Base-by-base conservation (phyloP, 2,113 vertebrate species). In the Lonchura striata region DNA sequence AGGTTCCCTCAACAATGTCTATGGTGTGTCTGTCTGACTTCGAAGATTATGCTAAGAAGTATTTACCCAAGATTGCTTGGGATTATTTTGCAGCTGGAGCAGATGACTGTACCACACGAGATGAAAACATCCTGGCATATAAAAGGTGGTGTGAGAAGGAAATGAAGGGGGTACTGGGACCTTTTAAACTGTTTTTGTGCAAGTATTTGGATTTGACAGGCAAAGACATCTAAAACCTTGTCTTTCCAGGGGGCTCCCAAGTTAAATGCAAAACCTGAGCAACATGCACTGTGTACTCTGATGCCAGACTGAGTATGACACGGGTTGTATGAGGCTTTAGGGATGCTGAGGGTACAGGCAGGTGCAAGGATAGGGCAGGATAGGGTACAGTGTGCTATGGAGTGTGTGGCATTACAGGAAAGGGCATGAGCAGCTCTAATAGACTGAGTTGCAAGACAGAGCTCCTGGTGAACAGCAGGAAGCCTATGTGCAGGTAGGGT, bases 21-120 rank as follows among this genome's bases (percentile, higher is more conserved):
- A 97, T 99, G 98, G 98, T 98, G 28, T 99, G 99, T 94, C 94
- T 99, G 88, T 98, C 98, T n/a, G 99, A 99, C 94, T 99, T 99
- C 4, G 98, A 99, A 96, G 97, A 97, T 59, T 98, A 98, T n/a
- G 99, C 99, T 4, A 98, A 97, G 56, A 97, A 98, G 74, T 98
- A 98, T 91, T 98, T 99, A 54, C 98, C 99, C 47, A 99, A 99
- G 95, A 88, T 97, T 35, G 97, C 97, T 22, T 99, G 99, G 99
- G 99, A 99, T 76, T 99, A 98, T 92, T 98, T 99, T 31, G 98
- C 98, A 71, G 98, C 98, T 39, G 99, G 98, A 85, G 98, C 99
- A 10, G 99, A 99, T 3, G 99, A 99, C 10, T 98, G 98, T 92
- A 97, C 92, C 96, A 99, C 99, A 9, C 95, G 97, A 65, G 98